Percentiles rank a stretch among this genome's conserved stretches.
Conservation (phyloP, 2,113 vertebrate species). For the Procavia capensis region DNA sequence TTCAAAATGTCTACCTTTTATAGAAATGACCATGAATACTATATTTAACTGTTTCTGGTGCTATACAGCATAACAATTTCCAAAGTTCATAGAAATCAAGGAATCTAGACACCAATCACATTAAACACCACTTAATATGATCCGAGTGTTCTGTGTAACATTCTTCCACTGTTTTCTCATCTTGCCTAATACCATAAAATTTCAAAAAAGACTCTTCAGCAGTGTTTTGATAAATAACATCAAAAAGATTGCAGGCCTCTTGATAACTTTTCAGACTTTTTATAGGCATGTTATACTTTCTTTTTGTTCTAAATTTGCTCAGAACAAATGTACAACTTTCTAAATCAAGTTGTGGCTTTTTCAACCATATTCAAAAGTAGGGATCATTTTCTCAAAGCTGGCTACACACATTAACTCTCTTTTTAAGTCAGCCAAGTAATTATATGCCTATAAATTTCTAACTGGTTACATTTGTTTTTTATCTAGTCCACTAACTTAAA, state of each 20-base stretch:
- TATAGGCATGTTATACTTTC: neutral
- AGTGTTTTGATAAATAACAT: neutral
- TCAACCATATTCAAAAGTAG: neutral
- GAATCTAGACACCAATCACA: neutral
- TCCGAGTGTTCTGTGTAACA: neutral
- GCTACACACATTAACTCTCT: neutral
- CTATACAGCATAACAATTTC: neutral
- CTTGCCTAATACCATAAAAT: neutral
- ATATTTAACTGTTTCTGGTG: neutral
- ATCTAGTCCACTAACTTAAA: slow-evolving; percentile 61
- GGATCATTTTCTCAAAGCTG: neutral
- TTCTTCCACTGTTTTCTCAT: neutral
- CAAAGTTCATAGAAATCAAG: neutral
- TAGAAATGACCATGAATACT: neutral
- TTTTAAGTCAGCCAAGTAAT: neutral
- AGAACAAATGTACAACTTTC: neutral
- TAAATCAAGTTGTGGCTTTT: neutral
- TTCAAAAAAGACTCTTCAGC: neutral
- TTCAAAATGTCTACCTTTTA: neutral
- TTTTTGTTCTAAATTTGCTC: neutral
- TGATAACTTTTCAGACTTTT: neutral
- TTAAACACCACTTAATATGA: slow-evolving; percentile 22
- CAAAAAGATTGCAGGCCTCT: neutral
- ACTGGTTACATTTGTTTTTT: slow-evolving; percentile 29
- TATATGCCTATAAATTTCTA: slow-evolving; percentile 22